Conservation (phyloP, 2,797 vertebrate genomes). For the Pampus argenteus region DNA sequence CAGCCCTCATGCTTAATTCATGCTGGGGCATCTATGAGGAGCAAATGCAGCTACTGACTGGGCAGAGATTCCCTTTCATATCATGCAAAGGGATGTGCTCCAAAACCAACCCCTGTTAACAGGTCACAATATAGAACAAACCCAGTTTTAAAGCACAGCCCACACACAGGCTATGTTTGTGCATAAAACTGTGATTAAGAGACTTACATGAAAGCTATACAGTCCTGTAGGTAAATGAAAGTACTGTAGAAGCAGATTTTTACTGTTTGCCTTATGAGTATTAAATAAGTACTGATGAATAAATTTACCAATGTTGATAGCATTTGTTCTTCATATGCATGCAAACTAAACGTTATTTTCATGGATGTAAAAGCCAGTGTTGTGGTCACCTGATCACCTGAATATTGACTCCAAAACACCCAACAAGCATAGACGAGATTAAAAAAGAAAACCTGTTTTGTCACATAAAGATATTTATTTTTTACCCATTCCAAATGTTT, state of each 20-base stretch:
- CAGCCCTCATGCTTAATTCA: slow-evolving; percentile 91
- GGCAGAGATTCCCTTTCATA: slow-evolving; percentile 90
- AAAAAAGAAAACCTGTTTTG: neutral
- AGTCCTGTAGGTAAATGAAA: neutral
- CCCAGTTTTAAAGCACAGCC: slow-evolving; percentile 25
- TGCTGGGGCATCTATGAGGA: slow-evolving; percentile 84
- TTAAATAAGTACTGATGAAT: too few species aligned
- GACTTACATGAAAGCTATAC: too few species aligned
- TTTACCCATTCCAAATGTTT: neutral
- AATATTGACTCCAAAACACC: neutral
- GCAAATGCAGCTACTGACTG: slow-evolving; percentile 74
- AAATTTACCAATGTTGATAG: neutral
- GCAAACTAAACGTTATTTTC: neutral
- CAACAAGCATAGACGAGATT: neutral
- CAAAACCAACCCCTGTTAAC: slow-evolving; percentile 87
- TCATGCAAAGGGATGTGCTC: slow-evolving; percentile 87
- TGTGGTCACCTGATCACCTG: neutral
- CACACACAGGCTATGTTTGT: slow-evolving; percentile 9
- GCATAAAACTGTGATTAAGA: neutral
- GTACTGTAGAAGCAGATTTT: too few species aligned
- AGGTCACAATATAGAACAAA: slow-evolving; percentile 74
- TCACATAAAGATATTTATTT: too few species aligned
- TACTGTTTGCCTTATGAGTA: too few species aligned
- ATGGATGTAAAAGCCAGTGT: neutral
- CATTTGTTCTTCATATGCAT: neutral